Base-by-base conservation (phyloP, 2,113 vertebrate genomes). In the Gobio gobio region DNA sequence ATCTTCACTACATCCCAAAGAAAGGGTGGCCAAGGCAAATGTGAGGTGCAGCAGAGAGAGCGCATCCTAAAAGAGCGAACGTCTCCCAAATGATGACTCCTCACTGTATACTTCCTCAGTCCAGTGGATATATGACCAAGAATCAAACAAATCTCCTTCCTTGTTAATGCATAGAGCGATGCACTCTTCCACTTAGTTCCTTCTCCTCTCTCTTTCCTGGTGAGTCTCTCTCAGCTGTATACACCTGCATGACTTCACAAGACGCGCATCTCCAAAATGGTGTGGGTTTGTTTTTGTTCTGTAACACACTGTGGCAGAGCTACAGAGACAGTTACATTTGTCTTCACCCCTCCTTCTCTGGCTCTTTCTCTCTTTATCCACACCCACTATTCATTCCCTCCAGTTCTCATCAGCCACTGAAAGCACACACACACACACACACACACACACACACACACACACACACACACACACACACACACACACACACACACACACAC, bases 271-370 rank as follows among this genome's bases (percentile, higher is more conserved):
- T 76, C 26, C 8, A 54, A 26, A 76, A 54, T 49, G 14, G 24
- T 14, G 4, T 76, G 45, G 47, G 16, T 10, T 76, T 49, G 47
- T 76, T 36, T 14, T 29, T 76, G 73, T 76, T 76, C 74, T 76
- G 7, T 76, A 29, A 22, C 5, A 51, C 73, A 88, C 86, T 86
- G 86, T 83, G 74, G 83, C 90, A 88, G 89, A 90, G 91, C 90
- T 88, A 88, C 85, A 68, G 87, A 83, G 79, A 73, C 90, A 83
- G 83, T 92, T 70, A 84, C 89, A 91, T 90, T 92, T 90, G 87
- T 86, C 83, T 74, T 85, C 79, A 86, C 78, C 72, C 68, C 47
- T 66, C 36, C 70, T 72, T 82, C 64, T 49, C 47, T 40, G 12
- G 6, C 61, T 20, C 49, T 33, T 63, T 66, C 72, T 64, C 56